Evolutionary conservation across 2,113 vertebrate species (phyloP), one percentile per base, ranked within the genome.

Genomic region (Suricata suricatta): DNA sequence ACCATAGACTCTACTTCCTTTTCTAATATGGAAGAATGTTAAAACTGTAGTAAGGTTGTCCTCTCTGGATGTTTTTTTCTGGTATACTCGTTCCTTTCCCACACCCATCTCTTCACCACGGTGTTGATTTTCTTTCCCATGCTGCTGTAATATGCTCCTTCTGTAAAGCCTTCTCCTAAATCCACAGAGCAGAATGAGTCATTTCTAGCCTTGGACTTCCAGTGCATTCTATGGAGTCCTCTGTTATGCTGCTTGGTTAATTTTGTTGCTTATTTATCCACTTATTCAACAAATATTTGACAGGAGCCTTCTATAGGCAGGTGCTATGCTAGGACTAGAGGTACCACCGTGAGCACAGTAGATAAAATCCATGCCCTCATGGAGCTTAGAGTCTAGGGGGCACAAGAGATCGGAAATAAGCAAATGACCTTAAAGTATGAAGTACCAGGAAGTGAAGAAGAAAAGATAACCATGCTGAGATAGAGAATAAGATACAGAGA

Each of bases 361-460:
- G 41, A 38, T 1, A 19, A 54, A 44, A 13, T 52, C 19, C 31
- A 50, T 21, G 2, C 88, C 82, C 10, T 57, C 35, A 5, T 1
- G 4, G 17, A 77, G 86, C 66, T 27, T 21, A 5, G 4, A 15
- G 35, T 5, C 68, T 38, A 0, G 41, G n/a, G 64, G 52, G 35
- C 15, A 79, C 2, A 15, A 47, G 8, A 14, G 4, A 23, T 6
- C 13, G 0, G 1, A 33, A 3, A 57, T 3, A 14, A 60, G 38
- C 4, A 21, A 69, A 11, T 31, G 66, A 10, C 74, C 14, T 12
- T 7, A 1, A 68, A 8, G 27, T 17, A 35, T n/a, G 90, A 64
- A 12, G 27, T 5, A 31, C 35, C 66, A 1, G 5, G 25, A 44
- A 47, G 44, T 31, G 19, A 21, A 19, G 27, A 57, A 23, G 60